Percentiles rank a stretch among this genome's conserved stretches.
phyloP scores from a whole-genome alignment of 2,888 invertebrate genomes.

The Chymomyza amoena region DNA sequence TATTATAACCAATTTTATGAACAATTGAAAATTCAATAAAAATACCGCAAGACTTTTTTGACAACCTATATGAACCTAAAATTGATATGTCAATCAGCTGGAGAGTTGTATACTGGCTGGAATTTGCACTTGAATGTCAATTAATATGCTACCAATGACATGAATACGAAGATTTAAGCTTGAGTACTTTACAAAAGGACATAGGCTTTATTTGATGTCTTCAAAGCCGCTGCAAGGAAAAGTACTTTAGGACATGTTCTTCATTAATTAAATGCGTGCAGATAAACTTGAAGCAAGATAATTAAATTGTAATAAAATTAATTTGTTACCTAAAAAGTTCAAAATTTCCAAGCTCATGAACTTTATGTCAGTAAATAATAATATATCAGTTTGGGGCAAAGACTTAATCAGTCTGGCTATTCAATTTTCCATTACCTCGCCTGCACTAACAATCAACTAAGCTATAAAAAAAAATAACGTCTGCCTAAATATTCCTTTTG shows the following conservation, averaged over 20 bases:
- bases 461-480: not conserved
- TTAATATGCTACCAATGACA: not conserved
- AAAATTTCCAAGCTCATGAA: too few relatives aligned
- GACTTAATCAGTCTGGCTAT: not conserved
- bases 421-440: not conserved
- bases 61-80: not conserved
- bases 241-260: too few relatives aligned
- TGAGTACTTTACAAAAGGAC: not conserved
- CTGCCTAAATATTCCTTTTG: not conserved
- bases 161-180: not conserved
- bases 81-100: not conserved
- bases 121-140: not conserved
- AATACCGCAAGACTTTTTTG: too few relatives aligned
- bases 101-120: not conserved
- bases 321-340: too few relatives aligned
- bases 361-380: too few relatives aligned
- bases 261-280: too few relatives aligned
- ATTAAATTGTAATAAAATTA: too few relatives aligned
- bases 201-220: too few relatives aligned
- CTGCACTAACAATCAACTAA: not conserved
- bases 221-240: too few relatives aligned
- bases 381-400: not conserved
- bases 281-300: too few relatives aligned
- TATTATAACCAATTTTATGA: too few relatives aligned
- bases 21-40: too few relatives aligned